Evolutionary conservation across 2,113 vertebrate genomes (phyloP).

Genomic region (Octodon degus): DNA sequence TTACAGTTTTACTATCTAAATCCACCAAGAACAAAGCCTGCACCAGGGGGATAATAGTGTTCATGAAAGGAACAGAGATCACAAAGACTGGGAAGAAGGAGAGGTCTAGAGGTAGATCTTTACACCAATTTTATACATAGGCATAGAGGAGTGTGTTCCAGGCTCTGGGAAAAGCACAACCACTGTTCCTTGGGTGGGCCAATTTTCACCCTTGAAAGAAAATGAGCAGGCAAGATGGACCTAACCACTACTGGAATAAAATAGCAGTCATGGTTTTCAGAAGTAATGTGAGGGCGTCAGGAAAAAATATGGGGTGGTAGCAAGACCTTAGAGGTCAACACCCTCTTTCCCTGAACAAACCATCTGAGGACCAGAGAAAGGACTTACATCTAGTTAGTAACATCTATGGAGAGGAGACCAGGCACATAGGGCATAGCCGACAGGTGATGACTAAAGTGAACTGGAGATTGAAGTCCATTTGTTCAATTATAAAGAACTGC

Average conservation of each 20-base stretch:
- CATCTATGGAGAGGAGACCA: neutral
- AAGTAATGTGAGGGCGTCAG: neutral
- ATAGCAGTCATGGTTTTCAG: neutral
- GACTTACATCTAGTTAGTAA: neutral
- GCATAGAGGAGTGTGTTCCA: neutral
- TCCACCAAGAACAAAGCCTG: slow-evolving; percentile 1
- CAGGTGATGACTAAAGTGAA: neutral
- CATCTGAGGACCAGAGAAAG: neutral
- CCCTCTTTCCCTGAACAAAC: neutral
- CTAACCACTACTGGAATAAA: neutral
- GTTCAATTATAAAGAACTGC: neutral
- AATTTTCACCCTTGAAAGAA: neutral
- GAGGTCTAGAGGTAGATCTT: neutral
- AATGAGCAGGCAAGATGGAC: neutral
- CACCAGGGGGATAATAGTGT: neutral
- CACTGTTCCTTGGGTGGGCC: neutral
- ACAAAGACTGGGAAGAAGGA: neutral
- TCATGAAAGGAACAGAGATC: neutral
- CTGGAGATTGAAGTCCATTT: neutral
- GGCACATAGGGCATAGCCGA: too few relatives aligned
- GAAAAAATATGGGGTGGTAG: neutral
- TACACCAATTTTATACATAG: fast-evolving
- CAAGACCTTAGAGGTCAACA: neutral
- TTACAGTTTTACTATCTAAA: slow-evolving; percentile 3
- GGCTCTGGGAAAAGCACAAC: neutral